A percentile compares a stretch with the other conserved stretches of the same genome.
phyloP scores from a whole-genome alignment of 1,140 invertebrate species.

The Odontomachus brunneus region DNA sequence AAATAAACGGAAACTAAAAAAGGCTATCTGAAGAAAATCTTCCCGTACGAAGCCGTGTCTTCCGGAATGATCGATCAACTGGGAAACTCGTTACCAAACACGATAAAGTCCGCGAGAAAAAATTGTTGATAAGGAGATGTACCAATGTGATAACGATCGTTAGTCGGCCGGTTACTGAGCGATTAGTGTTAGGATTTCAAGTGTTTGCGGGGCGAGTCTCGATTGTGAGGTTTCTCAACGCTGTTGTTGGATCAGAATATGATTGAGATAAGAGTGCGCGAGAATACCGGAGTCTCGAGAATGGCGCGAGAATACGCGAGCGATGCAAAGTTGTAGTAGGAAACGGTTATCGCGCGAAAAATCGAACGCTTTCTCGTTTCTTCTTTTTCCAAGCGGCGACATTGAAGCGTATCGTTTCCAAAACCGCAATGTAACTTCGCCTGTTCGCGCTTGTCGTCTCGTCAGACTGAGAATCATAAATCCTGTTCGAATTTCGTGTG shows the following conservation, averaged over 20 bases:
- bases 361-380: slow-evolving; percentile 15
- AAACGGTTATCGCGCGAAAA: slow-evolving; percentile 47
- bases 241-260: not conserved
- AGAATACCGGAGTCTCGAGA: not conserved
- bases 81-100: not conserved
- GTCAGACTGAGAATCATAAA: slow-evolving; percentile 66
- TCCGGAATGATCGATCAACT: too few species aligned
- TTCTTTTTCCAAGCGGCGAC: slow-evolving; percentile 4
- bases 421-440: slow-evolving; percentile 72
- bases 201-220: not conserved
- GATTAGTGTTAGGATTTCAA: not conserved
- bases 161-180: slow-evolving; percentile 36
- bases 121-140: slow-evolving; percentile 29
- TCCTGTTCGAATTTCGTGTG: slow-evolving; percentile 42
- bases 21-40: slow-evolving; percentile 17
- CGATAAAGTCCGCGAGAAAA: slow-evolving; percentile 13
- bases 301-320: not conserved
- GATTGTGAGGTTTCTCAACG: not conserved
- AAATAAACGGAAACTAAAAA: slow-evolving; percentile 53
- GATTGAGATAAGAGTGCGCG: slow-evolving; percentile 23
- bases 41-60: slow-evolving; percentile 5
- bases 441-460: slow-evolving; percentile 65
- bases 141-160: slow-evolving; percentile 34
- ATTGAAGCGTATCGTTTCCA: slow-evolving; percentile 66
- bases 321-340: not conserved